phyloP scores from a whole-genome alignment of 2,797 vertebrate species.

The Rhodeus uyekii region DNA sequence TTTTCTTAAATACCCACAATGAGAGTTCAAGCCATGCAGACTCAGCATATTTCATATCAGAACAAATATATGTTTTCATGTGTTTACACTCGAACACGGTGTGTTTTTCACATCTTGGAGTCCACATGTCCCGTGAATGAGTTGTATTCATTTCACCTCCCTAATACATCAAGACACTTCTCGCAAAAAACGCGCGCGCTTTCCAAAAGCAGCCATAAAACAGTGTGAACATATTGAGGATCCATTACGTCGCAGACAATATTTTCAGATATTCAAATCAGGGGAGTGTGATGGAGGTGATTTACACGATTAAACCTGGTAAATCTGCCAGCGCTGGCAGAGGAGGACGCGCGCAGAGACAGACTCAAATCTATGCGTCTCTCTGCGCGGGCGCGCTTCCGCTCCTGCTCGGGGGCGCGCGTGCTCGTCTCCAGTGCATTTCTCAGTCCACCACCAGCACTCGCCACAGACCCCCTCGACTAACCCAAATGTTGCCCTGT shows the following conservation, averaged over 20 bases:
- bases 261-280: constrained; percentile 59
- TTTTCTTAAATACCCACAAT: constrained; percentile 53
- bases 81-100: constrained; percentile 47
- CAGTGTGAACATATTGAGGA: constrained; percentile 54
- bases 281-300: constrained; percentile 48
- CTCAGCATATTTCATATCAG: constrained; percentile 58
- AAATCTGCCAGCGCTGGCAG: constrained; percentile 57
- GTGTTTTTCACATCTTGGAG: constrained; percentile 53
- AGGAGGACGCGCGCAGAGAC: constrained; percentile 49
- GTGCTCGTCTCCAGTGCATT: neutral
- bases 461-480: constrained; percentile 52
- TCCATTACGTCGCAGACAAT: constrained; percentile 50
- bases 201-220: constrained; percentile 46
- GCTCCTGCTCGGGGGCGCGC: neutral
- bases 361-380: constrained; percentile 47
- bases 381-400: constrained; percentile 20
- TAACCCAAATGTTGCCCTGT: constrained; percentile 46
- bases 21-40: constrained; percentile 49
- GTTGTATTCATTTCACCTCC: constrained; percentile 41
- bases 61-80: constrained; percentile 54
- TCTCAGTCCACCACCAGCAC: constrained; percentile 50
- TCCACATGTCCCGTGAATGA: constrained; percentile 34
- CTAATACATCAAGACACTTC: constrained; percentile 53
- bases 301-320: constrained; percentile 54
- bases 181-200: constrained; percentile 14